These are phyloP conservation scores for Brachionus asplanchnoidis DNA, from an alignment of 1,140 invertebrate genomes.

Conservation along the genomic window DNA sequence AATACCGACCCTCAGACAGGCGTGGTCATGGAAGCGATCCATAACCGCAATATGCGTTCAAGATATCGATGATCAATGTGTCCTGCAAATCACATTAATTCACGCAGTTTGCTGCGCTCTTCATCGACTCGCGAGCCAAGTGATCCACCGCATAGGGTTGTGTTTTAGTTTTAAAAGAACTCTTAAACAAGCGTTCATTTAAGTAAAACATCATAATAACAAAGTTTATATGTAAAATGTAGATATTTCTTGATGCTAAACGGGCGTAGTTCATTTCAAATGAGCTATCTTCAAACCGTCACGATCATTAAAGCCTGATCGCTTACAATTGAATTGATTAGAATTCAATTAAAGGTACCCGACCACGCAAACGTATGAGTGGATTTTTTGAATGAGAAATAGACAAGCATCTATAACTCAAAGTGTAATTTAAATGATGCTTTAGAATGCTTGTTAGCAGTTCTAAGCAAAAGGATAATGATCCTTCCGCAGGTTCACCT, in stretches of 20 bases:
- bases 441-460: background rate
- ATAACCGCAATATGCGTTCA: constrained; percentile 70
- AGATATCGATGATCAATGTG: constrained; percentile 72
- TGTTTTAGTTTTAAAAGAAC: constrained; percentile 41
- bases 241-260: constrained; percentile 47
- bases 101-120: constrained; percentile 72
- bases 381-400: background rate
- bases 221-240: constrained; percentile 47
- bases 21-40: constrained; percentile 59
- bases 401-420: background rate
- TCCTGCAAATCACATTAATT: constrained; percentile 73
- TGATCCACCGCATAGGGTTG: constrained; percentile 63
- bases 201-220: constrained; percentile 48
- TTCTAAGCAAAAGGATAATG: constrained; percentile 50
- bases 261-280: background rate
- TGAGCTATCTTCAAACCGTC: background rate
- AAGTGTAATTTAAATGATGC: background rate
- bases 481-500: constrained; percentile 81
- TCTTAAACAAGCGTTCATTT: constrained; percentile 44
- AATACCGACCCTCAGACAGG: constrained; percentile 63
- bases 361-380: background rate
- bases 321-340: background rate
- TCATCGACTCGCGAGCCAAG: constrained; percentile 73
- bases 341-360: background rate
- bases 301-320: background rate